phyloP scores from a whole-genome alignment of 2,888 invertebrate species.

The Cepaea hortensis region DNA sequence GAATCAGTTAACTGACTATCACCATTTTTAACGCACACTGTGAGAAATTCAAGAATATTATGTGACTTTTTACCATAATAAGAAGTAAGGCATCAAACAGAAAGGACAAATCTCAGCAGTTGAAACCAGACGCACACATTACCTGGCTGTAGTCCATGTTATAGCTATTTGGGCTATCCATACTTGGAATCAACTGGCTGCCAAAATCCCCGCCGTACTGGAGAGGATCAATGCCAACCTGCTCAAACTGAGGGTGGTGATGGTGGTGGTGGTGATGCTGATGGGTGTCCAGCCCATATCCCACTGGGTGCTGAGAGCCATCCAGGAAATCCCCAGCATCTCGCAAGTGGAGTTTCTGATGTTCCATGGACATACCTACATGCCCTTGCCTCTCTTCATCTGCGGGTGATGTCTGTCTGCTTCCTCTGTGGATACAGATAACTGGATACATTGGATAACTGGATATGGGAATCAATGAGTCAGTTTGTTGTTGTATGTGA shows the following conservation, averaged over 20 bases:
- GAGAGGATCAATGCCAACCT: slow-evolving; percentile 74
- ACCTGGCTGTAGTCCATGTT: slow-evolving; percentile 76
- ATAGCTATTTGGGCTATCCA: slow-evolving; percentile 76
- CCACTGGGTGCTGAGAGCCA: slow-evolving; percentile 27
- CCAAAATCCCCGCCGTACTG: slow-evolving; percentile 54
- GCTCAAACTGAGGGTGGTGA: slow-evolving; percentile 68
- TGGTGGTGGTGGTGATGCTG: slow-evolving; percentile 57
- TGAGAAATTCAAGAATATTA: too few relatives aligned
- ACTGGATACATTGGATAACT: background rate
- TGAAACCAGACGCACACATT: background rate
- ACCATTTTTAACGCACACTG: too few relatives aligned
- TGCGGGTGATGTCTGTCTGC: slow-evolving; percentile 93
- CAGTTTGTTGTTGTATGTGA: too few relatives aligned
- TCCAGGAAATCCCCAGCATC: slow-evolving; percentile 67
- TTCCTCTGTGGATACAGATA: slow-evolving; percentile 76
- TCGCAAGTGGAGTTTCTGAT: slow-evolving; percentile 51
- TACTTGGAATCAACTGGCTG: slow-evolving; percentile 73
- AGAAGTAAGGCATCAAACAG: too few relatives aligned
- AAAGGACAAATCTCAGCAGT: too few relatives aligned
- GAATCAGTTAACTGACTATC: too few relatives aligned
- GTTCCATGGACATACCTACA: slow-evolving; percentile 56
- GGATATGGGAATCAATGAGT: too few relatives aligned
- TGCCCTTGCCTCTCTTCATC: slow-evolving; percentile 83
- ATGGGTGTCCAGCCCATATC: slow-evolving; percentile 29
- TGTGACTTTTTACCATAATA: too few relatives aligned